Base-by-base conservation (phyloP, 2,888 invertebrate species). In the Erebia aethiops region DNA sequence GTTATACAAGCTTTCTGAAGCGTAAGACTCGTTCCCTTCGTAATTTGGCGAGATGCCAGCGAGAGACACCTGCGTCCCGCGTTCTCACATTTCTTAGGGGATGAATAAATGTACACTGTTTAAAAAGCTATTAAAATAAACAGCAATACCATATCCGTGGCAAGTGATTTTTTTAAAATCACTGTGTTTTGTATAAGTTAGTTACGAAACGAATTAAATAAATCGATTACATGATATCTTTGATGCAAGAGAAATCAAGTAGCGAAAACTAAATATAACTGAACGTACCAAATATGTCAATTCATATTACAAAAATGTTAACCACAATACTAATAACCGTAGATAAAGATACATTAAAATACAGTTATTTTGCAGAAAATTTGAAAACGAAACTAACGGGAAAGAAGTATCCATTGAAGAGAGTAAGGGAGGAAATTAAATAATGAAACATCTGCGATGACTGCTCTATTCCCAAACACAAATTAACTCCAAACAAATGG, bases 401-500 rank as follows among this genome's bases (percentile, higher is more conserved):
- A 2, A 41, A 60, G 43, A 16, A 41, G 60, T 49, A 64, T 16
- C 49, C 8, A 64, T 52, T 41, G 11, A 13, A 16, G 9, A 10
- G 26, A n/a, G 14, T 13, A 41, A 61, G 76, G 78, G 73, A 84
- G 84, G 84, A 87, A 85, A 86, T 84, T 81, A 83, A 87, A 89
- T 86, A 88, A 86, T 80, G 72, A 78, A 84, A 83, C 91, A 90
- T 86, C 86, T 90, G 89, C 80, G 77, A 76, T 81, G 76, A 84
- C 81, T 77, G 78, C 76, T 82, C 81, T 84, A 82, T 82, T 78
- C 79, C 75, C 73, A 75, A 76, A 77, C 14, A 79, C 79, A 78
- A 87, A 87, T 85, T 83, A 80, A 84, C 84, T 84, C 79, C 77
- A 77, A 82, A 82, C 84, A 85, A 86, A 89, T 87, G 87, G 84